A percentile compares a stretch with the other conserved stretches of the same genome.
These are phyloP conservation scores for Beroe forskalii DNA, from an alignment of 37 sponge, comb jelly and placozoan genomes.

Conservation along the genomic window DNA sequence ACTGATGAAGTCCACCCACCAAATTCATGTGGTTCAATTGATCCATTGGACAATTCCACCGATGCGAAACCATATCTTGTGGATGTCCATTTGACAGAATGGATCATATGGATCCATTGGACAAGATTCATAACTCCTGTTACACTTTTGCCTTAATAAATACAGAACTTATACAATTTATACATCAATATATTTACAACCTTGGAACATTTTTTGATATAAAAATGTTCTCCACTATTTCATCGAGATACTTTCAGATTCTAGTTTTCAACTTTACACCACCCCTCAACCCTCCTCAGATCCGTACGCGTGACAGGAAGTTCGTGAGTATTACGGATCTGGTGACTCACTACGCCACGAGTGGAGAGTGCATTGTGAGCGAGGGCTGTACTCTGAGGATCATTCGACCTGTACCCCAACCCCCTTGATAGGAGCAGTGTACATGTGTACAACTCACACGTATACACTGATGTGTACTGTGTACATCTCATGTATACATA, in stretches of 20 bases:
- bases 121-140: too few species aligned
- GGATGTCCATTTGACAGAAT: too few species aligned
- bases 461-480: background rate
- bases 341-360: conserved; percentile 60
- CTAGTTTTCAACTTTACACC: too few species aligned
- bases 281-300: conserved; percentile 20
- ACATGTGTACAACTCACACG: background rate
- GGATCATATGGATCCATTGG: too few species aligned
- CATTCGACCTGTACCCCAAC: conserved; percentile 49
- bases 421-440: background rate
- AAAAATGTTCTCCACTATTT: too few species aligned
- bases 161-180: too few species aligned
- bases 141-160: too few species aligned
- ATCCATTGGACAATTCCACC: too few species aligned
- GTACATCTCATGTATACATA: background rate
- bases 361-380: conserved; percentile 62
- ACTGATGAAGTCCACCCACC: too few species aligned
- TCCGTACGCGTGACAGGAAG: conserved; percentile 34
- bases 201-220: background rate
- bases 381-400: conserved; percentile 54
- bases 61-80: too few species aligned
- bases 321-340: conserved; percentile 51
- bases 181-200: background rate
- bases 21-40: too few species aligned
- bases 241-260: too few species aligned